Evolutionary conservation across 1,140 invertebrate genomes (phyloP).

Genomic region (Druon quercuslanigerum): DNA sequence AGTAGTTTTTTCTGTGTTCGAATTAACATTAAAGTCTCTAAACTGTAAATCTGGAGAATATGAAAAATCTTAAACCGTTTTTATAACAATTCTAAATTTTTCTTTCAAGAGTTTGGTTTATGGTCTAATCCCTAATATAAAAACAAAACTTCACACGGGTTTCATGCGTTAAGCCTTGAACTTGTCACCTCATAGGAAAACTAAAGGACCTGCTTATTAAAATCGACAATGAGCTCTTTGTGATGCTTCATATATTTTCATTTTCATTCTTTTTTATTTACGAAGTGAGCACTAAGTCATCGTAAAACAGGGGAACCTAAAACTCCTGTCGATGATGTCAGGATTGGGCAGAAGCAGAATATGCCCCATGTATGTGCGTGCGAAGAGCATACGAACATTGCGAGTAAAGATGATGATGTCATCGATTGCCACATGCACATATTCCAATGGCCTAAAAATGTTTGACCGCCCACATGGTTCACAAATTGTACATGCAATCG

Average conservation of each 20-base stretch:
- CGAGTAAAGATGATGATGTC: constrained; percentile 17
- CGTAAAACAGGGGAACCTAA: constrained; percentile 20
- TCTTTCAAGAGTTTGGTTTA: too few species aligned
- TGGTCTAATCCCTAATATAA: too few species aligned
- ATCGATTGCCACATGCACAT: constrained; percentile 26
- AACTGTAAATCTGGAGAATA: too few species aligned
- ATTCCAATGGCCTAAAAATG: constrained; percentile 18
- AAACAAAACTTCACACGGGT: too few species aligned
- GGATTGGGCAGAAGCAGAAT: constrained; percentile 9
- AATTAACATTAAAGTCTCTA: too few species aligned
- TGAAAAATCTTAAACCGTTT: too few species aligned
- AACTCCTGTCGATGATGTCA: constrained; percentile 14
- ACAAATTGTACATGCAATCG: neutral
- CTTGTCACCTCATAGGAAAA: neutral
- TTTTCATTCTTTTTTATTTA: constrained; percentile 6
- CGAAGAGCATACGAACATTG: neutral
- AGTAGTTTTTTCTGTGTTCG: too few species aligned
- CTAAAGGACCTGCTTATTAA: neutral
- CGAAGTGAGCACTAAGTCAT: neutral
- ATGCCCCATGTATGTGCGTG: constrained; percentile 5
- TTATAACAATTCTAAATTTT: too few species aligned
- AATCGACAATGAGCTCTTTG: constrained; percentile 1
- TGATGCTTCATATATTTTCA: neutral
- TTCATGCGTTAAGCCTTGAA: neutral
- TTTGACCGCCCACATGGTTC: constrained; percentile 7